Conservation (phyloP, 1,140 invertebrate species). For the Acyrthosiphon pisum region DNA sequence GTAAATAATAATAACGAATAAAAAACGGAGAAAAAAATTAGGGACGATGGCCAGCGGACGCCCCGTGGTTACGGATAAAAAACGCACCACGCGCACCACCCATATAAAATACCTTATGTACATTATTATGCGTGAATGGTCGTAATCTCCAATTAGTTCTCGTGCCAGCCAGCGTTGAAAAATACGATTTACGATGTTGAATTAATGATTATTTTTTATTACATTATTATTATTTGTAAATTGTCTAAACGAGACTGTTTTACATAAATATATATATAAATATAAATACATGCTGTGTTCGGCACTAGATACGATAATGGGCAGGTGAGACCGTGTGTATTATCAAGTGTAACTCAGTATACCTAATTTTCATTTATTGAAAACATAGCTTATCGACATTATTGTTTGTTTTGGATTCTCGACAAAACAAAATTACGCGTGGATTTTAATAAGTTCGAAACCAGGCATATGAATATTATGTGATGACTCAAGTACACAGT, state of each 20-base stretch:
- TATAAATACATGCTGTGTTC: neutral
- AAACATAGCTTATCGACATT: neutral
- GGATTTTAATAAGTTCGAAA: too few relatives aligned
- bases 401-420: neutral
- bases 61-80: conserved; percentile 6
- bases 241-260: neutral
- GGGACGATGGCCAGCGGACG: conserved; percentile 9
- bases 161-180: conserved; percentile 37
- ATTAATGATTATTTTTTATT: conserved; percentile 20
- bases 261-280: neutral
- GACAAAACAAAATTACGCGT: neutral
- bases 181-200: conserved; percentile 42
- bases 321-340: neutral
- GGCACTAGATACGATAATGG: neutral
- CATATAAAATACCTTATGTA: neutral
- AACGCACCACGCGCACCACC: neutral
- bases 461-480: too few relatives aligned
- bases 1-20: conserved; percentile 17
- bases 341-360: neutral
- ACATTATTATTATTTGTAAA: conserved; percentile 27
- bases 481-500: too few relatives aligned
- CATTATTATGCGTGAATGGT: neutral
- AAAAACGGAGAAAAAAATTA: neutral
- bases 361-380: neutral
- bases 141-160: conserved; percentile 33